A percentile compares a stretch with the other conserved stretches of the same genome.
Evolutionary conservation across 53 echinoderm and acorn worm species (phyloP).

Genomic region (Pentamera pediparva): DNA sequence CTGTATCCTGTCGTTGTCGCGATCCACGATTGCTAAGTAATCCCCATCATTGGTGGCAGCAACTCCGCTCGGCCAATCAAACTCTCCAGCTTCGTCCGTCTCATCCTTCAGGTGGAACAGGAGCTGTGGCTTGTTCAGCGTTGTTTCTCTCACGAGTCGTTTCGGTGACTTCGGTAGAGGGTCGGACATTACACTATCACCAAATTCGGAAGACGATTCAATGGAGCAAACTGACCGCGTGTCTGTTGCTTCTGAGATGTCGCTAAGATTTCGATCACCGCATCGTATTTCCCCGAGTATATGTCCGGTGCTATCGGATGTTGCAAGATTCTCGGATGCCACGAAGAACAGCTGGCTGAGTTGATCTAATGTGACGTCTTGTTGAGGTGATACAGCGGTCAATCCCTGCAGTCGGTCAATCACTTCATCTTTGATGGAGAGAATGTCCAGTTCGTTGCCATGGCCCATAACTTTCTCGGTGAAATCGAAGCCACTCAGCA

Average conservation of each 20-base stretch:
- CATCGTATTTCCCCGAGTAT: slow-evolving; percentile 88
- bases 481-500: slow-evolving; percentile 94
- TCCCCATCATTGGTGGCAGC: slow-evolving; percentile 82
- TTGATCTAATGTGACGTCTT: slow-evolving; percentile 89
- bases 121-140: slow-evolving; percentile 72
- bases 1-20: slow-evolving; percentile 96
- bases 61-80: slow-evolving; percentile 99
- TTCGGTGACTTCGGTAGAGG: slow-evolving; percentile 78
- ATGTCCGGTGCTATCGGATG: slow-evolving; percentile 44
- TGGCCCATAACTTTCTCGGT: slow-evolving; percentile 95
- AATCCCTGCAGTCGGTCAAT: slow-evolving; percentile 91
- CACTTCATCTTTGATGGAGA: slow-evolving; percentile 98
- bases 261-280: slow-evolving; percentile 74
- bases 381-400: slow-evolving; percentile 83
- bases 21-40: slow-evolving; percentile 83
- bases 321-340: slow-evolving; percentile 57
- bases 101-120: slow-evolving; percentile 89
- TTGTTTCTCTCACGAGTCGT: slow-evolving; percentile 45
- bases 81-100: slow-evolving; percentile 85
- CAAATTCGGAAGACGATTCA: slow-evolving; percentile 77
- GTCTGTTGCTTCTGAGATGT: slow-evolving; percentile 80
- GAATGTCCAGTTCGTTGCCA: slow-evolving; percentile 89
- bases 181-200: slow-evolving; percentile 82
- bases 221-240: slow-evolving; percentile 82
- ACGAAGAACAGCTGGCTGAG: slow-evolving; percentile 93